Conservation (phyloP, 2,113 vertebrate species). For the Phyllopteryx taeniolatus region DNA sequence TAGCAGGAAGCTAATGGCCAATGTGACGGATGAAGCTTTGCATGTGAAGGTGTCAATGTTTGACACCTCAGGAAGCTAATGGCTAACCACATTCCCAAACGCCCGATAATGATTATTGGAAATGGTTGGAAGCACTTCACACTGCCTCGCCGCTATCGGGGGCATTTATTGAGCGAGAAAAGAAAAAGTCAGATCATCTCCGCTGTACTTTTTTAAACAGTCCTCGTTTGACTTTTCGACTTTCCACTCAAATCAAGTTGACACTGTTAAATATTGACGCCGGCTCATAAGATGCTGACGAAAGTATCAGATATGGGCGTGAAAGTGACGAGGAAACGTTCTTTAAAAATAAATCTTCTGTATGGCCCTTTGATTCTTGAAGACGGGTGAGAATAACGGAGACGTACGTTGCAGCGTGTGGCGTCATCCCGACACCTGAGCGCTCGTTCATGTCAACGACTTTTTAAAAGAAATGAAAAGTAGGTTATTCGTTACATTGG, state of each 20-base stretch:
- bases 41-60: constrained; percentile 45
- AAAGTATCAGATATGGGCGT: constrained; percentile 45
- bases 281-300: constrained; percentile 27
- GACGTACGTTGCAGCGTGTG: constrained; percentile 24
- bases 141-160: not conserved
- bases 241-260: not conserved
- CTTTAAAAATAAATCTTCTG: constrained; percentile 28
- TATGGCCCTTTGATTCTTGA: constrained; percentile 32
- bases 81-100: constrained; percentile 23
- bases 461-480: not conserved
- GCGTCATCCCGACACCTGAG: constrained; percentile 29
- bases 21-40: not conserved
- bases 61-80: constrained; percentile 25
- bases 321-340: constrained; percentile 41
- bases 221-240: not conserved
- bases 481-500: not conserved
- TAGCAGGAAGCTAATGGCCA: not conserved
- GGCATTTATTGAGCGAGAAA: not conserved
- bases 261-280: not conserved
- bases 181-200: not conserved
- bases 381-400: constrained; percentile 19
- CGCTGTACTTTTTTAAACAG: not conserved
- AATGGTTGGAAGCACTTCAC: not conserved
- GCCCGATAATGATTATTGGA: constrained; percentile 35
- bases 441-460: not conserved